Evolutionary conservation across 2,113 vertebrate genomes (phyloP).

Genomic region (Melanerpes formicivorus): DNA sequence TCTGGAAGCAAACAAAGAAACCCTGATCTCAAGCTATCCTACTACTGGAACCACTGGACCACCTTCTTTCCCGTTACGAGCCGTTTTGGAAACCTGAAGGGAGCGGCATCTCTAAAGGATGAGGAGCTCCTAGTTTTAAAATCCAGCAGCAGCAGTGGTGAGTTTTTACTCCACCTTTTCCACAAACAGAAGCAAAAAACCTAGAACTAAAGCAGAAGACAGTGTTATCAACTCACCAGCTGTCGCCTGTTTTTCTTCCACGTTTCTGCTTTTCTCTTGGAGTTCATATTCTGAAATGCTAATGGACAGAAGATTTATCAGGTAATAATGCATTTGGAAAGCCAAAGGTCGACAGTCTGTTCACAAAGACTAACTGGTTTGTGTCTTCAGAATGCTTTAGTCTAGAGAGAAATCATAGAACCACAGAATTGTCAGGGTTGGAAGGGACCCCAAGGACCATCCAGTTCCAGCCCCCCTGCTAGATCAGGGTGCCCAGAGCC

Average conservation of each 20-base stretch:
- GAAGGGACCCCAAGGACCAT: no score
- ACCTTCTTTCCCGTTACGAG: neutral
- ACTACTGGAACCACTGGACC: neutral
- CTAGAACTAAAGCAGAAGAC: neutral
- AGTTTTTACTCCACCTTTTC: neutral
- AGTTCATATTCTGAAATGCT: conserved; percentile 99
- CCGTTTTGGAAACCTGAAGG: neutral
- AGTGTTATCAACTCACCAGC: conserved; percentile 80
- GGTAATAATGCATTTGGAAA: neutral
- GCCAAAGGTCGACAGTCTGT: neutral
- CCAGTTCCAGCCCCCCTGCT: no score
- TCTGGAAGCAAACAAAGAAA: neutral
- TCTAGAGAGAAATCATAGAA: neutral
- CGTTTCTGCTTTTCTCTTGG: conserved; percentile 98
- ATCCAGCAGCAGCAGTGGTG: neutral
- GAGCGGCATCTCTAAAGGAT: neutral
- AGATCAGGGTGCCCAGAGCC: no score
- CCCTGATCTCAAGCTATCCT: neutral
- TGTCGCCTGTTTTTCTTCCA: conserved; percentile 99
- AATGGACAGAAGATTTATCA: conserved; percentile 41
- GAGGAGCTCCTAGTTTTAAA: neutral
- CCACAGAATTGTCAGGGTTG: no score
- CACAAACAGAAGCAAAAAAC: neutral
- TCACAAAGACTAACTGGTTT: neutral
- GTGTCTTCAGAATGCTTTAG: neutral